These are phyloP conservation scores for Panulirus ornatus DNA, from an alignment of 1,140 invertebrate genomes.

Conservation along the genomic window DNA sequence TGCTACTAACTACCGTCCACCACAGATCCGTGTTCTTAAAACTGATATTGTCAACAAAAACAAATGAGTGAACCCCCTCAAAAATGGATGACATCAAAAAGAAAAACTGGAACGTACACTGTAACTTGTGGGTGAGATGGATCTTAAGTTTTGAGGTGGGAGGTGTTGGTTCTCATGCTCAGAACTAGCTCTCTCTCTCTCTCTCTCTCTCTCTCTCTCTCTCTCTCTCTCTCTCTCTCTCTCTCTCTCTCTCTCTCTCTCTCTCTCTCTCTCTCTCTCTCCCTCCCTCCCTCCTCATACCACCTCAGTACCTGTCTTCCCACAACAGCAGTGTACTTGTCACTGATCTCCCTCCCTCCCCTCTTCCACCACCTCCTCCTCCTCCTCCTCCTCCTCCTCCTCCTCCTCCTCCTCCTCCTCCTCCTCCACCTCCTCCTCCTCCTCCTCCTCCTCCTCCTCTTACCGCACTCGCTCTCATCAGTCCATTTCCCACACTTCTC, in stretches of 20 bases:
- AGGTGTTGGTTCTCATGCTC: too few relatives aligned
- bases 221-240: not conserved
- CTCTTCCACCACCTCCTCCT: not conserved
- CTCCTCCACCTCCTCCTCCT: not conserved
- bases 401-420: not conserved
- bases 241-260: not conserved
- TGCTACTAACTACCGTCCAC: too few relatives aligned
- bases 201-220: not conserved
- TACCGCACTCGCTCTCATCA: too few relatives aligned
- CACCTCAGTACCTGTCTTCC: not conserved
- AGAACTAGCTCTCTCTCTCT: not conserved
- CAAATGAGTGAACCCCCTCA: too few relatives aligned
- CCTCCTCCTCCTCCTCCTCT: slow-evolving; percentile 5
- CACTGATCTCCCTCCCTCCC: not conserved
- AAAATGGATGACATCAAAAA: too few relatives aligned
- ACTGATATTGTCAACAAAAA: too few relatives aligned
- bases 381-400: not conserved
- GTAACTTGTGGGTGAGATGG: too few relatives aligned
- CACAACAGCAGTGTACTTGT: not conserved
- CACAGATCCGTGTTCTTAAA: too few relatives aligned
- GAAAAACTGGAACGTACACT: too few relatives aligned
- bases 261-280: not conserved
- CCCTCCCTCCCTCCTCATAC: not conserved
- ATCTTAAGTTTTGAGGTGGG: too few relatives aligned
- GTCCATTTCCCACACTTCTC: not conserved